Percentiles rank a stretch among this genome's conserved stretches.
Conservation (phyloP, 2,113 vertebrate genomes). For the Tyrannus savana region DNA sequence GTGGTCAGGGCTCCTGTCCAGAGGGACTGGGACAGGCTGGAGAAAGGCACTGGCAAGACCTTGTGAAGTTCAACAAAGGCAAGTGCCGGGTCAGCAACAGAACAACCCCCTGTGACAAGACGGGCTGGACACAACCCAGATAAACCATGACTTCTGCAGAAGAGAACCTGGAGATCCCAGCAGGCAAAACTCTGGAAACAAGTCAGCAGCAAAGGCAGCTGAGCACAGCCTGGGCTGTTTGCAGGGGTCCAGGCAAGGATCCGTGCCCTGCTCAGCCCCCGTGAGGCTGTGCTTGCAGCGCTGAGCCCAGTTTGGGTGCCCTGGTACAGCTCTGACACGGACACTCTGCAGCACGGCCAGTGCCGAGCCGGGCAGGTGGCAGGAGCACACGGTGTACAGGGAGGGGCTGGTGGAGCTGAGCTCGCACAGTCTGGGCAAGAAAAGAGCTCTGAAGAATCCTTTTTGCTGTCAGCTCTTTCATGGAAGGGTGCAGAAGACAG, state of each 20-base stretch:
- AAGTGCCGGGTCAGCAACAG: fast-evolving
- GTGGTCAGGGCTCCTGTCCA: not conserved
- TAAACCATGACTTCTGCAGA: not conserved
- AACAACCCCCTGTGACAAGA: not conserved
- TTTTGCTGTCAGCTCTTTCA: not conserved
- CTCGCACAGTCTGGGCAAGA: not conserved
- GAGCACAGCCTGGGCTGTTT: not conserved
- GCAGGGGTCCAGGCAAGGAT: not conserved
- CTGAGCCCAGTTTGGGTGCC: not conserved
- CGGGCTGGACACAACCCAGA: fast-evolving
- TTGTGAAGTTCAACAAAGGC: not conserved
- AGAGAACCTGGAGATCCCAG: not conserved
- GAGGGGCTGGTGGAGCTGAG: not conserved
- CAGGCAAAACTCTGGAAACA: fast-evolving
- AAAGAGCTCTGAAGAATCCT: not conserved
- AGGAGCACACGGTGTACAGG: fast-evolving
- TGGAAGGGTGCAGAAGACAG: not conserved
- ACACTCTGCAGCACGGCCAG: not conserved
- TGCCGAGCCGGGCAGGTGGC: not conserved
- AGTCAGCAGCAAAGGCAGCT: not conserved
- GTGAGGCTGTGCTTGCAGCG: not conserved
- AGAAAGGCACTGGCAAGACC: not conserved
- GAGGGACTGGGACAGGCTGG: not conserved
- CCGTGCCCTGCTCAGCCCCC: not conserved
- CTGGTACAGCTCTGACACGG: fast-evolving